A percentile compares a stretch with the other conserved stretches of the same genome.
phyloP scores from a whole-genome alignment of 35 echinoderm and acorn worm genomes.

The Apostichopus japonicus region DNA sequence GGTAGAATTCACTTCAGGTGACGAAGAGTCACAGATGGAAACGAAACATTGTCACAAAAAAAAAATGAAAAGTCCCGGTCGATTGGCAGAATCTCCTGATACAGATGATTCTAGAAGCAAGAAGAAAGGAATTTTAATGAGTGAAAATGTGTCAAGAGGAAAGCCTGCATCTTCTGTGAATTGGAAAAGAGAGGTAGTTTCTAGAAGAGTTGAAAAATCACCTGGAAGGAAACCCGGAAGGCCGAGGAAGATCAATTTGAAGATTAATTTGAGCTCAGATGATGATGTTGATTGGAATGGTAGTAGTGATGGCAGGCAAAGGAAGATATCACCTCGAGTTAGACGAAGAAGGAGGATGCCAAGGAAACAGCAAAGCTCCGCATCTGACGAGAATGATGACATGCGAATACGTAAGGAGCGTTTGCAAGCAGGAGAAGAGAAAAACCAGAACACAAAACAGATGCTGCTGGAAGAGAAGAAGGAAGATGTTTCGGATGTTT shows the following conservation, averaged over 20 bases:
- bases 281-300: no score
- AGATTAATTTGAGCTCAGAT: no score
- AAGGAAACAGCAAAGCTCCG: neutral
- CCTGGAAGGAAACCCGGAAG: neutral
- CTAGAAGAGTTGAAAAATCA: neutral
- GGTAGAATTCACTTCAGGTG: neutral
- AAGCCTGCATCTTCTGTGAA: neutral
- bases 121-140: neutral
- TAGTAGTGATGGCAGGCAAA: neutral
- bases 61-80: neutral
- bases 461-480: no score
- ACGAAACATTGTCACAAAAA: neutral
- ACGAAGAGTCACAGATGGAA: neutral
- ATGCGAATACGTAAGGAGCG: neutral
- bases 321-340: neutral
- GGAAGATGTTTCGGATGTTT: no score
- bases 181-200: neutral
- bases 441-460: neutral
- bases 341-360: neutral
- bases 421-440: no score
- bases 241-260: neutral
- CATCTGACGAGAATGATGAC: neutral
- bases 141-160: neutral
- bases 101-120: neutral
- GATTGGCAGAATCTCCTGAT: neutral